Base-by-base conservation (phyloP, 2,113 vertebrate genomes). In the Eublepharis macularius region DNA sequence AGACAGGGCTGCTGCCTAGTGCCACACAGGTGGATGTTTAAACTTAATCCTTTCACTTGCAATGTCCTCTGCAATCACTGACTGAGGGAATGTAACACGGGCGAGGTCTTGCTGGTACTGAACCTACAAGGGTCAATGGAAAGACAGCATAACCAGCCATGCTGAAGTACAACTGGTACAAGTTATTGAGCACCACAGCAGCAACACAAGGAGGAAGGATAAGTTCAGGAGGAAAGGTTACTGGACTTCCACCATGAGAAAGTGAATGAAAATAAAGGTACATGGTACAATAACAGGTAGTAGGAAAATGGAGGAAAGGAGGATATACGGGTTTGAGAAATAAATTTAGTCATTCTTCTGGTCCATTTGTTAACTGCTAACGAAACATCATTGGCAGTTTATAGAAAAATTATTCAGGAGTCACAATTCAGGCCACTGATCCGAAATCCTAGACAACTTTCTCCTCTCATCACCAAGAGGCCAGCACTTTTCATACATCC, bases 1-100 rank as follows among this genome's bases (percentile, higher is more conserved):
- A 24, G 77, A 13, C 1, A 87, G 13, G 2, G 47, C 29, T 88
- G 68, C 54, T 51, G 19, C 14, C n/a, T 84, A 90, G 80, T 34
- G 77, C 84, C 83, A 85, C 12, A 3, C 34, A 68, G 87, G 47
- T 5, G 70, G 82, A 82, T 84, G 84, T 94, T 91, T 88, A 43
- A 79, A 89, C 81, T 54, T 91, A 91, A 91, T 87, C 72, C 76
- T 88, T 84, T 86, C 91, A 92, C 89, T 89, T 74, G 87, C 34
- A 91, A 85, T 13, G 87, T 87, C 85, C 89, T 39, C 84, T 87
- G 84, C 90, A 91, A 92, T 87, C 75, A 79, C 14, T 80, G 69
- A 43, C 77, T 70, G 74, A 91, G 85, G 76, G 57, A 34, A 90
- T 39, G 2, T 32, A 88, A 88, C 36, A 78, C 14, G 45, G 3